Evolutionary conservation across 2,888 invertebrate genomes (phyloP), one percentile per base, ranked within the genome.

Genomic region (Pocota personata): DNA sequence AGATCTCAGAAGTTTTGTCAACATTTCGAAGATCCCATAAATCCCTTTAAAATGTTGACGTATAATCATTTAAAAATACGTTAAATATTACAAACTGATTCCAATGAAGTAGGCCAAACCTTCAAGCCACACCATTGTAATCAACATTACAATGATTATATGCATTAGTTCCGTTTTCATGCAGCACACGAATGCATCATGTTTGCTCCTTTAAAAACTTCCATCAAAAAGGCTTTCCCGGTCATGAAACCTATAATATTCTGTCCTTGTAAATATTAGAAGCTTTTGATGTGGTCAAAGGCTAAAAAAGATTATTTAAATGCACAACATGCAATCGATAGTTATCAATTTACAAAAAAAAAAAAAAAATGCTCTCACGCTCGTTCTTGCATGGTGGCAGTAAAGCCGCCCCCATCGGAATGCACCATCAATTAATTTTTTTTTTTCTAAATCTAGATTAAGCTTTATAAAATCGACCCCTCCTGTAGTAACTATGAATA

Each of bases 241-340:
- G 48, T 48, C 48, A 48, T 48, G 48, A 21, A 21, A 48, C 21
- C 14, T n/a, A 27, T 14, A 52, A 24, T 16, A n/a, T 1, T 2
- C 16, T 60, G 40, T 80, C 66, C 80, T 73, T 67, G 67, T 60
- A 75, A 60, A 75, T 46, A 60, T 66, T 67, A 80, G 52, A 60
- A 60, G 24, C 50, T 32, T 16, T 50, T 19, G 62, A 35, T 64
- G 66, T 55, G 60, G 67, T 55, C 30, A 75, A 69, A 14, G 48
- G 37, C 40, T 40, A n/a, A 3, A 58, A n/a, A 48, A 48, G 35
- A 64, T 3, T 57, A 58, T 66, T 50, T 73, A 73, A 60, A 73
- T 66, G 57, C 27, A 7, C 8, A 30, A 67, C 80, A 82, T 52
- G 77, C 62, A 60, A 82, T 69, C 58, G 66, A 82, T 62, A 62